Base-by-base conservation (phyloP, 2,113 vertebrate species). In the Ammodytes marinus region DNA sequence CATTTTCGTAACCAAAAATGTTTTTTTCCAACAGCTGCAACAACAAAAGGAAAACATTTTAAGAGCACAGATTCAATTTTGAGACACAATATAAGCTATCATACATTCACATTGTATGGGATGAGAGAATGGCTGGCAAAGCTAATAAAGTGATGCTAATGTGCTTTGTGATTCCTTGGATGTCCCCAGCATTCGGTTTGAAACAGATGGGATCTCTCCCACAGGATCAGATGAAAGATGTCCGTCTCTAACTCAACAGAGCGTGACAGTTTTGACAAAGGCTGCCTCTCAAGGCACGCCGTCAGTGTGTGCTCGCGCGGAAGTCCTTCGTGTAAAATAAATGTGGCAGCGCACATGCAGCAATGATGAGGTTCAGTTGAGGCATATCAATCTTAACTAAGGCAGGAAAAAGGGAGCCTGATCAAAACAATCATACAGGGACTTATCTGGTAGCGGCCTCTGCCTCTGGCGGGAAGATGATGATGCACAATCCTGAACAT, bases 101-200 rank as follows among this genome's bases (percentile, higher is more conserved):
- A 14, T 77, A 76, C 65, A 61, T 94, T 92, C 93, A 94, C 92
- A 93, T 92, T 93, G 78, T 66, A 80, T 9, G 87, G 90, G 92
- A 88, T 76, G 76, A 77, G 61, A 71, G 89, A 77, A 40, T 68
- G 67, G 79, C 82, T 83, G 88, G 80, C 78, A 14, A 67, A 79
- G 87, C 80, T 85, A 86, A 89, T 84, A 90, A 84, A 88, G 83
- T 86, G 83, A 83, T 76, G 81, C 76, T 89, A 86, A 89, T 85
- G 79, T 86, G 83, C 84, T 87, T 89, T 86, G 83, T 88, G 87
- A 86, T 85, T 87, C 46, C 4, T 57, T 65, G 81, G 80, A 80
- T 72, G 80, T 88, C 85, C 79, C 80, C 63, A 35, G 88, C 75
- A 72, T 81, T 83, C 71, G 69, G 80, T 82, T 85, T 79, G 47